These are phyloP conservation scores for Chiroxiphia lanceolata DNA, from an alignment of 2,797 vertebrate genomes.

Conservation along the genomic window DNA sequence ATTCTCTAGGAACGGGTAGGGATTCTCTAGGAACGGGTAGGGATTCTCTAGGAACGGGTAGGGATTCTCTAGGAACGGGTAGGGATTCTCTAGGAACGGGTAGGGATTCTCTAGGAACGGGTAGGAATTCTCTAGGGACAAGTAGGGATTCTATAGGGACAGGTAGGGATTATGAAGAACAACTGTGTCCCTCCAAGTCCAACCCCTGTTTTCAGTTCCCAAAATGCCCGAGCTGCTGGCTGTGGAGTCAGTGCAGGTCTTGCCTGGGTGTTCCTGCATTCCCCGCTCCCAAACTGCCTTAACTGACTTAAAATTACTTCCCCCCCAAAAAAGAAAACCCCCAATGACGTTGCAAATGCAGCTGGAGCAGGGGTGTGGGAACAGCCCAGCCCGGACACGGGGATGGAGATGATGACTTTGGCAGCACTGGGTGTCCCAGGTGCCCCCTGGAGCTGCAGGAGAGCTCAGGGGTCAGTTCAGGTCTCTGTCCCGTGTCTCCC, in stretches of 20 bases:
- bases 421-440: fast-evolving
- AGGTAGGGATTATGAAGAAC: neutral
- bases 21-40: too few relatives aligned
- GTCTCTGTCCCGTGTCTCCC: neutral
- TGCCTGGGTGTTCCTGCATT: neutral
- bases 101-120: too few relatives aligned
- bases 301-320: neutral
- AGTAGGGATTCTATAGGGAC: neutral
- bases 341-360: fast-evolving
- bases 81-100: too few relatives aligned
- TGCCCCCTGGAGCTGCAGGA: neutral
- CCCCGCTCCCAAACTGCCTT: neutral
- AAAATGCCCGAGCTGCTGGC: fast-evolving
- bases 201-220: neutral
- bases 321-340: too few relatives aligned
- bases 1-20: too few relatives aligned
- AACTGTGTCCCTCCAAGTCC: fast-evolving
- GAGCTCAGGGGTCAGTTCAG: neutral
- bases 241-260: neutral
- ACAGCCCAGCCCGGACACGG: fast-evolving
- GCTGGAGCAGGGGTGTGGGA: neutral
- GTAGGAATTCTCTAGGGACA: too few relatives aligned
- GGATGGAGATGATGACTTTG: neutral
- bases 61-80: too few relatives aligned
- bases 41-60: too few relatives aligned